A percentile compares a stretch with the other conserved stretches of the same genome.
phyloP scores from a whole-genome alignment of 2,888 invertebrate genomes.

The Trileptium ribeirensis region DNA sequence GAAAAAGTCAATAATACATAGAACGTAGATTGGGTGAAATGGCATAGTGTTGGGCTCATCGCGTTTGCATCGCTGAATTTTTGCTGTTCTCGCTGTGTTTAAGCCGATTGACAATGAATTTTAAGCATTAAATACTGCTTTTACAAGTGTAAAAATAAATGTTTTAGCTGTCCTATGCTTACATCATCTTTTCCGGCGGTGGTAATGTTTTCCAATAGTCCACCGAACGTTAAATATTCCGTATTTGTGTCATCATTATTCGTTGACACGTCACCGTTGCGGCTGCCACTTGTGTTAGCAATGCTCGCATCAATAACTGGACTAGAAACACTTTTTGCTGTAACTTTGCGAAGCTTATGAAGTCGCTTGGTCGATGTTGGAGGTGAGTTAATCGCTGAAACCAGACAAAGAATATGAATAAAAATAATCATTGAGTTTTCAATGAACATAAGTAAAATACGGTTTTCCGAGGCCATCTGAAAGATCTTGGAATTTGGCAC shows the following conservation, averaged over 20 bases:
- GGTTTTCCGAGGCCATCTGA: too few relatives aligned
- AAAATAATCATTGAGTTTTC: not conserved
- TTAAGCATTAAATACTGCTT: too few relatives aligned
- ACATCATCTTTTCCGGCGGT: slow-evolving; percentile 34
- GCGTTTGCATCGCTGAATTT: too few relatives aligned
- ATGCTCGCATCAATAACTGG: not conserved
- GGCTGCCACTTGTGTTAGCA: not conserved
- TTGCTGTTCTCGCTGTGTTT: too few relatives aligned
- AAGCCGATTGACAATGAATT: too few relatives aligned
- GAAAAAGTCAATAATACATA: too few relatives aligned
- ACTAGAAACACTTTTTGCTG: not conserved
- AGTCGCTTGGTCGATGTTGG: not conserved
- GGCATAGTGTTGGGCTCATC: too few relatives aligned
- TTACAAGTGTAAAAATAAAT: too few relatives aligned
- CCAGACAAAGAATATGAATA: not conserved
- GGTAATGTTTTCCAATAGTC: slow-evolving; percentile 22
- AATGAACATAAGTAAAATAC: not conserved
- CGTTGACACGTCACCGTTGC: not conserved
- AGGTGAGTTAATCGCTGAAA: not conserved
- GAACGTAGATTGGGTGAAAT: too few relatives aligned
- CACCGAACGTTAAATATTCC: not conserved
- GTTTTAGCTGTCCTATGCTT: slow-evolving; percentile 10
- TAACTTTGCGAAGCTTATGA: not conserved
- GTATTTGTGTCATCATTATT: not conserved
- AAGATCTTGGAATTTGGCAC: too few relatives aligned